Evolutionary conservation across 2,113 vertebrate genomes (phyloP).

Genomic region (Odocoileus hemionus): DNA sequence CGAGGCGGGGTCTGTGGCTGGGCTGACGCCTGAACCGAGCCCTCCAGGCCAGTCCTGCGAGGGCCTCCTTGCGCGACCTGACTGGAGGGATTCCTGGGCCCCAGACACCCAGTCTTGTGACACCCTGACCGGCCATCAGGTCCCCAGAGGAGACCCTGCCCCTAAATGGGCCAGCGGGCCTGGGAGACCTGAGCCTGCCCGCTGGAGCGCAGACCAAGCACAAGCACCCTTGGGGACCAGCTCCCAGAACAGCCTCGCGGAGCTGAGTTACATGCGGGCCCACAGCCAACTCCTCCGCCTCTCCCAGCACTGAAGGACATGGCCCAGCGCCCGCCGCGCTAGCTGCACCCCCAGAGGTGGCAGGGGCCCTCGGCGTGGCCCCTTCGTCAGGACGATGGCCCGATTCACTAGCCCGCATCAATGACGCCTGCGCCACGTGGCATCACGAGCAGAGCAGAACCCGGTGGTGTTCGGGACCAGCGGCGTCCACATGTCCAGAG

Average conservation of each 20-base stretch:
- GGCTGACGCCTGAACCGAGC: fast-evolving
- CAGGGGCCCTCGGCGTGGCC: not conserved
- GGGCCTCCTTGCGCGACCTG: too few relatives aligned
- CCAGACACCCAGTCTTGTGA: not conserved
- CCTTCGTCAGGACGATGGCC: fast-evolving
- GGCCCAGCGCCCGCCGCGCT: fast-evolving
- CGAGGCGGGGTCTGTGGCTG: fast-evolving
- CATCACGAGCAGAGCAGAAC: fast-evolving
- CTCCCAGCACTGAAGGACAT: not conserved
- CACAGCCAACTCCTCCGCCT: not conserved
- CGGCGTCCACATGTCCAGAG: fast-evolving
- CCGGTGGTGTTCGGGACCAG: fast-evolving
- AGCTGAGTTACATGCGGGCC: not conserved
- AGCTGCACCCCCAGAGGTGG: not conserved
- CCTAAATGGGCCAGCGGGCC: not conserved
- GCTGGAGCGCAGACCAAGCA: fast-evolving
- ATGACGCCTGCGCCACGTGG: fast-evolving
- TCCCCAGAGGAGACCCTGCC: not conserved
- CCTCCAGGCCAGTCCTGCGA: too few relatives aligned
- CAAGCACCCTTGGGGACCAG: not conserved
- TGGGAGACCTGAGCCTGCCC: not conserved
- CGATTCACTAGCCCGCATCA: not conserved
- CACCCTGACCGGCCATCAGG: fast-evolving
- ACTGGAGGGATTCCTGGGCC: not conserved
- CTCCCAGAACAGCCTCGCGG: fast-evolving